Percentiles rank a stretch among this genome's conserved stretches.
These are phyloP conservation scores for Falco naumanni DNA, from an alignment of 2,797 vertebrate genomes.

Conservation along the genomic window DNA sequence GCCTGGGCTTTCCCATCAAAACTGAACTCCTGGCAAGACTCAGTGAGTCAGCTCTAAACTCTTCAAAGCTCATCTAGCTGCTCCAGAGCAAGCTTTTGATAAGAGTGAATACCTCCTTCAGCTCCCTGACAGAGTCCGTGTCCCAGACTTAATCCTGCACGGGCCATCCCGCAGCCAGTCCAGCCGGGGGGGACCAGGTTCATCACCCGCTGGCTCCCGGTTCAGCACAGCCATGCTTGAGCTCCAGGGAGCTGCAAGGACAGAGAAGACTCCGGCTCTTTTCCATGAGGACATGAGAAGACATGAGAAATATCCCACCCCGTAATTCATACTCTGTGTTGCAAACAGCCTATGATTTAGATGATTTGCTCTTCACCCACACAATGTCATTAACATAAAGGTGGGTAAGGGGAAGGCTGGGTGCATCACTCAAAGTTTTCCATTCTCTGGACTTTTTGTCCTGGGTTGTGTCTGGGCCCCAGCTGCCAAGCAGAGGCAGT, in stretches of 20 bases:
- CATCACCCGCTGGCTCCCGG: background rate
- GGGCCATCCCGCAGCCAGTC: background rate
- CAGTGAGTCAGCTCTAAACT: background rate
- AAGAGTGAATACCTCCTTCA: background rate
- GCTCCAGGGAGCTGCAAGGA: background rate
- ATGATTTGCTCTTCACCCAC: background rate
- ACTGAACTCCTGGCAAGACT: background rate
- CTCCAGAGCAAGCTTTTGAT: background rate
- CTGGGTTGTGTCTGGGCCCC: background rate
- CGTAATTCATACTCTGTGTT: background rate
- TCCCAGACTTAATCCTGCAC: background rate
- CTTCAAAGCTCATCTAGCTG: background rate
- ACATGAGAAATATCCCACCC: background rate
- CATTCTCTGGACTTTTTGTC: background rate
- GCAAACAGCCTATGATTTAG: background rate
- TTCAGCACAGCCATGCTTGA: background rate
- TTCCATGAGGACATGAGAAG: background rate
- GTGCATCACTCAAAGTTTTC: constrained; percentile 8
- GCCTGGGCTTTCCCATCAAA: background rate
- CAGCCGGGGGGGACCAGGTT: background rate
- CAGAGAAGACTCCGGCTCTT: background rate
- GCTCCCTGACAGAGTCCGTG: background rate
- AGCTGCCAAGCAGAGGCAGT: background rate
- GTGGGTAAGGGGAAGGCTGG: background rate
- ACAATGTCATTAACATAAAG: background rate